Conservation (phyloP, 2,113 vertebrate genomes). For the Seriola quinqueradiata region DNA sequence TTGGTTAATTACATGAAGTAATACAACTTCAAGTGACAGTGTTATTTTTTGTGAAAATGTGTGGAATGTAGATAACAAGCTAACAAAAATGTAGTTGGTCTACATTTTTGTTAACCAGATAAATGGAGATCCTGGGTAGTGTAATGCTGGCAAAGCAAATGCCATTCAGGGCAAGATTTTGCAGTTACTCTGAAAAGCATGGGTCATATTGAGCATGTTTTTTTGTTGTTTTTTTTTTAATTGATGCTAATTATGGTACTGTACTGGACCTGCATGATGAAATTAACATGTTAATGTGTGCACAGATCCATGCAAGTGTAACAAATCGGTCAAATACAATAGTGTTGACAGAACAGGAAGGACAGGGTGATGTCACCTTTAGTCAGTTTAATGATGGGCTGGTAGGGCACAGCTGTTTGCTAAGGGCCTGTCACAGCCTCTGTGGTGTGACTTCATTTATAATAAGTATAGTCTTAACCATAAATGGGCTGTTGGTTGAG, state of each 20-base stretch:
- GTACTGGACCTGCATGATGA: background rate
- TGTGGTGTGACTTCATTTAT: constrained; percentile 7
- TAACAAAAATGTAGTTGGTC: no score
- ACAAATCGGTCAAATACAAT: background rate
- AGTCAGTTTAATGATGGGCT: constrained; percentile 1
- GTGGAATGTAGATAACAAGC: no score
- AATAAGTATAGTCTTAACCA: background rate
- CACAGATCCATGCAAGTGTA: background rate
- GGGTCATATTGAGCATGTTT: background rate
- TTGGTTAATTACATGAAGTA: no score
- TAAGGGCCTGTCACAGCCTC: background rate
- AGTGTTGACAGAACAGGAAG: background rate
- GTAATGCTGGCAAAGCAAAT: background rate
- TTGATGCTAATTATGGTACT: background rate
- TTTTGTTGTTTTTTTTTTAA: background rate
- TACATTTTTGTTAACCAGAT: no score
- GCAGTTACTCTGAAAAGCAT: background rate
- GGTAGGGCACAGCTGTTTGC: constrained; percentile 21
- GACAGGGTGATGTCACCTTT: constrained; percentile 16
- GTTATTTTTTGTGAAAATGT: no score
- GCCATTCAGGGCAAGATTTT: background rate
- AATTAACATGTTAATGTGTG: background rate
- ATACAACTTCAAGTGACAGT: no score
- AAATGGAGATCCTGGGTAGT: background rate
- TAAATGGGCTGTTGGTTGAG: constrained; percentile 15